Conservation (phyloP, 92 coral and sea anemone species). For the Epizoanthus illoricatus region DNA sequence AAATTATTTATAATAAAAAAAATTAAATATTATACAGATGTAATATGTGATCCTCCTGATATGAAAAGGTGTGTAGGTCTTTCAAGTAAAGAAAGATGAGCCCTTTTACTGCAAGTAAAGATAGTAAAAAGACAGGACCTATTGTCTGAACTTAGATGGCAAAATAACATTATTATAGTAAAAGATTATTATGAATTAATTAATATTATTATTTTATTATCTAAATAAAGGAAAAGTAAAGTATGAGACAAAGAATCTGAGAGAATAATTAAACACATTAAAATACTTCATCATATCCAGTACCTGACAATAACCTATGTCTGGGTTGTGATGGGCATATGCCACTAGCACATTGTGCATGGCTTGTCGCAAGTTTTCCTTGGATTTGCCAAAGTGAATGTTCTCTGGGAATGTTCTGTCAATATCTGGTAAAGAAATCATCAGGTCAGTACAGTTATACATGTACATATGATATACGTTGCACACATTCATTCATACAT, state of each 20-base stretch:
- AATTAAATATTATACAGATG: no score
- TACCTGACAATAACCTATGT: slow-evolving; percentile 97
- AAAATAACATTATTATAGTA: not conserved
- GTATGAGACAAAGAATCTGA: slow-evolving; percentile 25
- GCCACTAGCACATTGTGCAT: slow-evolving; percentile 87
- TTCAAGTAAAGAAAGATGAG: not conserved
- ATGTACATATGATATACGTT: not conserved
- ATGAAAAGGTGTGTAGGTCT: not conserved
- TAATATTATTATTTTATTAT: not conserved
- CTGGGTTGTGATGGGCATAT: slow-evolving; percentile 88
- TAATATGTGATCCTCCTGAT: no score
- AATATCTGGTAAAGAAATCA: slow-evolving; percentile 57
- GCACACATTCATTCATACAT: no score
- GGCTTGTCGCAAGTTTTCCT: slow-evolving; percentile 57
- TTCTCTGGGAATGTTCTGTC: slow-evolving; percentile 97
- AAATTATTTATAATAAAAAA: no score
- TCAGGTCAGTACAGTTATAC: not conserved
- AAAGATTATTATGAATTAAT: not conserved
- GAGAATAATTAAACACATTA: not conserved
- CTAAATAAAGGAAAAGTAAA: not conserved
- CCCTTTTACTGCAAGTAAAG: slow-evolving; percentile 11
- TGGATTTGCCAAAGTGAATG: slow-evolving; percentile 68
- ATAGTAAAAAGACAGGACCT: not conserved
- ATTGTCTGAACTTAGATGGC: not conserved
- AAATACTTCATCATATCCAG: not conserved